Conservation (phyloP, 2,888 invertebrate species). For the Torymus auratus region DNA sequence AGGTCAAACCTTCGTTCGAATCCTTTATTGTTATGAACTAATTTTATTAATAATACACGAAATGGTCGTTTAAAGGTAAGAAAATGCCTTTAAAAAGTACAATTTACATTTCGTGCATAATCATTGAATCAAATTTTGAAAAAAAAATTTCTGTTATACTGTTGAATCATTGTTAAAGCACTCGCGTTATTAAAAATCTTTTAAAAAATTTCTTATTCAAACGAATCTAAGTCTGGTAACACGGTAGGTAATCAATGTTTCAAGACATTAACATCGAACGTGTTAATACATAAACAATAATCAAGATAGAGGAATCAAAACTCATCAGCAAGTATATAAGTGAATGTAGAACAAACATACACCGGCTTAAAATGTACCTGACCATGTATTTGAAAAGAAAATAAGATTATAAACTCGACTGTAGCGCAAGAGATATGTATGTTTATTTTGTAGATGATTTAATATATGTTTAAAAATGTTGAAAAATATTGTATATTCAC, state of each 20-base stretch:
- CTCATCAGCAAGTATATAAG: conserved; percentile 52
- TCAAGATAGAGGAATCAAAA: conserved; percentile 56
- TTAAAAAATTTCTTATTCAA: conserved; percentile 37
- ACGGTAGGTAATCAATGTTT: conserved; percentile 43
- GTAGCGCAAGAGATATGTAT: conserved; percentile 60
- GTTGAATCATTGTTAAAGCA: conserved; percentile 46
- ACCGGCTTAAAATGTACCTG: conserved; percentile 74
- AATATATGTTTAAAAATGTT: conserved; percentile 68
- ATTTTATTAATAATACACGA: conserved; percentile 28
- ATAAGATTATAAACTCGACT: conserved; percentile 56
- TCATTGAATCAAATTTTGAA: conserved; percentile 24
- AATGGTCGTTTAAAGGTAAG: conserved; percentile 27
- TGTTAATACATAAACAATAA: conserved; percentile 51
- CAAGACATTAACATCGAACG: conserved; percentile 47
- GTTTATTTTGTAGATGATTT: conserved; percentile 72
- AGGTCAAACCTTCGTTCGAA: conserved; percentile 12
- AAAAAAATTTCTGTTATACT: conserved; percentile 47
- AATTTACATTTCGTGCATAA: conserved; percentile 43
- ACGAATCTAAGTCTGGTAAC: conserved; percentile 36
- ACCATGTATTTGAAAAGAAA: conserved; percentile 65
- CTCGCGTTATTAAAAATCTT: conserved; percentile 37
- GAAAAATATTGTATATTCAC: conserved; percentile 69
- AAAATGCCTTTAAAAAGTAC: conserved; percentile 9
- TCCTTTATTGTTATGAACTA: conserved; percentile 40
- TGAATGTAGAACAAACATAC: conserved; percentile 53